A percentile compares a stretch with the other conserved stretches of the same genome.
Conservation (phyloP, 2,797 vertebrate species). For the Neoniphon sammara region DNA sequence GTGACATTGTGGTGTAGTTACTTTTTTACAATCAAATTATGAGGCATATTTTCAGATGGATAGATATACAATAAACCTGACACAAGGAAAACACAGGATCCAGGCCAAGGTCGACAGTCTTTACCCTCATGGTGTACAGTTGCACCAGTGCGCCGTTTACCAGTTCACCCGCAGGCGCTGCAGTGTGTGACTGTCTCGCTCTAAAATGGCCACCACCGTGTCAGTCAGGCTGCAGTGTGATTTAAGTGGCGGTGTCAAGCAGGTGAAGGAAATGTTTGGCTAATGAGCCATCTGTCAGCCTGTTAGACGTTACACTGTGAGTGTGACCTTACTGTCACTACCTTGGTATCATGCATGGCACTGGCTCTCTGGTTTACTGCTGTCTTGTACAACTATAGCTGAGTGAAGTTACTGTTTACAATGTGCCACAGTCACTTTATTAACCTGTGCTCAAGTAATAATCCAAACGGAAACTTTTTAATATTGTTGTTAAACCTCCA, state of each 20-base stretch:
- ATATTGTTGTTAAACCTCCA: no score
- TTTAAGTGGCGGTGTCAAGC: slow-evolving; percentile 44
- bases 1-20: background rate
- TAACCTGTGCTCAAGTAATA: background rate
- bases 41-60: background rate
- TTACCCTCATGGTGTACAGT: background rate
- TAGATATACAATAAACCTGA: background rate
- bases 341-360: slow-evolving; percentile 27
- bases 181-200: slow-evolving; percentile 2
- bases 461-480: no score
- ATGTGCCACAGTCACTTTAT: no score
- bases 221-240: slow-evolving; percentile 35
- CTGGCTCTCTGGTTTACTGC: slow-evolving; percentile 1
- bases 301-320: slow-evolving; percentile 26
- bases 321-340: slow-evolving; percentile 24
- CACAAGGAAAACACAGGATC: background rate
- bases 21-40: background rate
- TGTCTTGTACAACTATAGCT: background rate
- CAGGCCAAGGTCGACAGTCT: background rate
- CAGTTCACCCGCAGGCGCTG: background rate
- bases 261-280: slow-evolving; percentile 42
- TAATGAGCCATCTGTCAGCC: slow-evolving; percentile 49
- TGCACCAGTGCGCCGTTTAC: background rate
- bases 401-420: no score
- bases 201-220: slow-evolving; percentile 3